A percentile compares a stretch with the other conserved stretches of the same genome.
phyloP scores from a whole-genome alignment of 2,888 invertebrate species.

The Osmoderma eremita region DNA sequence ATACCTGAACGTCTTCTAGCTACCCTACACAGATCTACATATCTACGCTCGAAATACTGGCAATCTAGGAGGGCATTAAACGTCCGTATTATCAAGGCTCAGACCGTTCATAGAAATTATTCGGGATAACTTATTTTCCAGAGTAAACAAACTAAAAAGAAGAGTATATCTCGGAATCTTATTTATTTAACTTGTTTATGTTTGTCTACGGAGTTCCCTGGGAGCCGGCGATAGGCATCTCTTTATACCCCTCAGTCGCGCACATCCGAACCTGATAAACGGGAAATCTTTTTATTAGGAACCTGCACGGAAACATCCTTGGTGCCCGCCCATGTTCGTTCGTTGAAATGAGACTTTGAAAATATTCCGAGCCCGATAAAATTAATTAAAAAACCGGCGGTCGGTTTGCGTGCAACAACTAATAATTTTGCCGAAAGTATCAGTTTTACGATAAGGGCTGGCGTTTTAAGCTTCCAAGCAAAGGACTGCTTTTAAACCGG shows the following conservation, averaged over 20 bases:
- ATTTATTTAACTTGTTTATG: slow-evolving; percentile 37
- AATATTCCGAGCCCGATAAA: neutral
- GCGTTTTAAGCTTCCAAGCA: too few species aligned
- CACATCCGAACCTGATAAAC: slow-evolving; percentile 18
- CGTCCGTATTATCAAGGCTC: neutral
- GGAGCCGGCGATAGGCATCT: slow-evolving; percentile 26
- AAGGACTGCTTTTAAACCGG: too few species aligned
- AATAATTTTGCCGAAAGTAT: too few species aligned
- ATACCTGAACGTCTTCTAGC: too few species aligned
- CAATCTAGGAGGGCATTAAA: neutral
- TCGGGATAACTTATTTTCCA: slow-evolving; percentile 32
- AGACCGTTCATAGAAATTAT: slow-evolving; percentile 28
- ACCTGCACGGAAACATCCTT: slow-evolving; percentile 9
- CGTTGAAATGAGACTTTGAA: neutral
- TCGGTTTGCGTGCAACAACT: neutral
- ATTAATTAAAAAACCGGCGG: neutral
- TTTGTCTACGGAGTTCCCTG: slow-evolving; percentile 27
- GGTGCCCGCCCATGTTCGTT: neutral
- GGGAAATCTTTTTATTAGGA: slow-evolving; percentile 34
- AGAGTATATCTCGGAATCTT: slow-evolving; percentile 30
- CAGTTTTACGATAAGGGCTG: too few species aligned
- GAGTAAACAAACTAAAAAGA: slow-evolving; percentile 32
- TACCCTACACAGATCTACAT: too few species aligned
- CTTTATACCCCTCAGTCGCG: slow-evolving; percentile 17
- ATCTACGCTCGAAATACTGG: too few species aligned